Base-by-base conservation (phyloP, 2,888 invertebrate species). In the Parasteatoda lunata region DNA sequence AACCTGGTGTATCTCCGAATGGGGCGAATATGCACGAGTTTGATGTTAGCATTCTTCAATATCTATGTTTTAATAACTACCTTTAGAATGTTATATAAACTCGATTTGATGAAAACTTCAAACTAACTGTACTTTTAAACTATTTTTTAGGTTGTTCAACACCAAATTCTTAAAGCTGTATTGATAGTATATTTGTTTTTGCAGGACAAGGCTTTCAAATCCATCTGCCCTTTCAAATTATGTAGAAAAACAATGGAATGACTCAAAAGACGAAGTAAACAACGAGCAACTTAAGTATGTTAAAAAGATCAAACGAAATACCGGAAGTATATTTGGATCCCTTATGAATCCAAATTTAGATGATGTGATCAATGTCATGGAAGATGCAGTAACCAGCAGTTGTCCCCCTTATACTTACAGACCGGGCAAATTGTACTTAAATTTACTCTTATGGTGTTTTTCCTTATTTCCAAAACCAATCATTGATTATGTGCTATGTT, bases 351-450 rank as follows among this genome's bases (percentile, higher is more conserved):
- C 65, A 4, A 81, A 86, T 45, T 30, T 76, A 8, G 49, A 80
- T 48, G 80, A 86, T 54, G 80, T 86, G 8, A 76, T 86, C 6
- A 72, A 80, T 54, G 80, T 49, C 0, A 77, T 86, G 80, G 66
- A 77, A 49, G 85, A 80, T 8, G 80, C 85, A 0, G 72, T 86
- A 2, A 77, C 49, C 5, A 4, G 30, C 7, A 47, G 49, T 15
- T 68, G 59, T 8, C 80, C 85, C 5, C 71, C 71, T 8, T 80
- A 72, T 13, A 11, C n/a, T 5, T 86, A 86, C 30, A 54, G 75
- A n/a, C 85, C 85, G 0, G 85, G 85, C 3, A 72, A 54, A 48
- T 66, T 68, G 71, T 77, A 77, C 13, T 68, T 81, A 49, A 86
- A 80, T 15, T 13, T 9, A 51, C 47, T 66, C 11, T n/a, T 81